Conservation (phyloP, 2,797 vertebrate species). For the Parauchenoglanis ngamensis region DNA sequence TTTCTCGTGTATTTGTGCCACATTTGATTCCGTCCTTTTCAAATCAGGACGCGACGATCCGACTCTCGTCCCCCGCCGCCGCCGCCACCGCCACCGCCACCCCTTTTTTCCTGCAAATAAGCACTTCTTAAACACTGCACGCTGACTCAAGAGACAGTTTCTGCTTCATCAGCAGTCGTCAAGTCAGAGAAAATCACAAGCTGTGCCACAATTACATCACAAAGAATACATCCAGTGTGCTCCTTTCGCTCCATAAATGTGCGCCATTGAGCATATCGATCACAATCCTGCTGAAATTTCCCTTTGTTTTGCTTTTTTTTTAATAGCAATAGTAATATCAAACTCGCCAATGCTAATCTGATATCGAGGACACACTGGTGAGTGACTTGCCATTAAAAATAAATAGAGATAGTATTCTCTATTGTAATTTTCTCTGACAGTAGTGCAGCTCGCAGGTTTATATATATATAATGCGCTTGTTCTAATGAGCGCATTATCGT, state of each 20-base stretch:
- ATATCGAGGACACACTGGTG: background rate
- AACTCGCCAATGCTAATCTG: background rate
- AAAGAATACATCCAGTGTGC: constrained; percentile 52
- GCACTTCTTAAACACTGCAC: constrained; percentile 43
- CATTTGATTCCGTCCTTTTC: constrained; percentile 12
- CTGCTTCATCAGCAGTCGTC: constrained; percentile 57
- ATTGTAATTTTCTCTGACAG: background rate
- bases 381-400: background rate
- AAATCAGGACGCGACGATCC: background rate
- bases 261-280: constrained; percentile 20
- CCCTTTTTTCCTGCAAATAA: constrained; percentile 1
- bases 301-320: background rate
- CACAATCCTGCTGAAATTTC: constrained; percentile 21
- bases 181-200: constrained; percentile 55
- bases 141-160: constrained; percentile 56
- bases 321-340: background rate
- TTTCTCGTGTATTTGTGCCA: constrained; percentile 9
- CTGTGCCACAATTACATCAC: constrained; percentile 58
- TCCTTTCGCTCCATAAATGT: constrained; percentile 10
- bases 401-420: background rate
- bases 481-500: background rate
- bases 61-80: background rate
- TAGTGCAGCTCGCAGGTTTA: background rate
- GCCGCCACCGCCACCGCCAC: background rate
- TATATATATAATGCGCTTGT: background rate